phyloP scores from a whole-genome alignment of 2,797 vertebrate genomes.

The Siniperca undulata region DNA sequence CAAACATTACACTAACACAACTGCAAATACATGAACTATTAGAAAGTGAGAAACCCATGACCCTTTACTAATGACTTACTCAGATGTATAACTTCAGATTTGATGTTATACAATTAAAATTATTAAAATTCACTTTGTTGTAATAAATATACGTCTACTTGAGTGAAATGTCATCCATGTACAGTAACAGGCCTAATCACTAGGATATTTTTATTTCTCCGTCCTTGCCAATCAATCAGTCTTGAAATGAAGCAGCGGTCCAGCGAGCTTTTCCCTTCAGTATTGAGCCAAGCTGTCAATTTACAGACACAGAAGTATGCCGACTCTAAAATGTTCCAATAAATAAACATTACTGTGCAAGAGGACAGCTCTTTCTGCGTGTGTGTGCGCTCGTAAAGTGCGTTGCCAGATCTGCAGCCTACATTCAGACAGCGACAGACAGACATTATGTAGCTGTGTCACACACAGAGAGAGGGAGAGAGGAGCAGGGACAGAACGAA shows the following conservation, averaged over 20 bases:
- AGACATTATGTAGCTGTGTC: constrained; percentile 76
- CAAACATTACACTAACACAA: neutral
- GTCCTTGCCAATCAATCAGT: constrained; percentile 66
- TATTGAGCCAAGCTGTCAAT: constrained; percentile 75
- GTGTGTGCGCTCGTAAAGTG: constrained; percentile 29
- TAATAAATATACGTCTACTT: constrained; percentile 5
- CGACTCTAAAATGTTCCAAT: constrained; percentile 71
- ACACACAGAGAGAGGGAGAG: constrained; percentile 60
- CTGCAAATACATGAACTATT: neutral
- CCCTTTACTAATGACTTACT: neutral
- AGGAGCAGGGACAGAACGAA: constrained; percentile 60
- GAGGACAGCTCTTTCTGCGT: constrained; percentile 61
- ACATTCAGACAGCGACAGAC: constrained; percentile 78
- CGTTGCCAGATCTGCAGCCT: constrained; percentile 73
- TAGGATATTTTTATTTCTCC: constrained; percentile 36
- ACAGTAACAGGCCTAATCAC: constrained; percentile 44
- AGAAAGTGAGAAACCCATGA: neutral
- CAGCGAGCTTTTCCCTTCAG: constrained; percentile 60
- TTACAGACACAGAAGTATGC: constrained; percentile 70
- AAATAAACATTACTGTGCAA: constrained; percentile 74
- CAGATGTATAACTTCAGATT: neutral
- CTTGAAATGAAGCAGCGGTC: constrained; percentile 60
- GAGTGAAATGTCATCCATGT: constrained; percentile 22
- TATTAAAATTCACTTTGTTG: neutral
- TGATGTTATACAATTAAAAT: neutral